Conservation (phyloP, 2,113 vertebrate species). For the Micronisus gabar region DNA sequence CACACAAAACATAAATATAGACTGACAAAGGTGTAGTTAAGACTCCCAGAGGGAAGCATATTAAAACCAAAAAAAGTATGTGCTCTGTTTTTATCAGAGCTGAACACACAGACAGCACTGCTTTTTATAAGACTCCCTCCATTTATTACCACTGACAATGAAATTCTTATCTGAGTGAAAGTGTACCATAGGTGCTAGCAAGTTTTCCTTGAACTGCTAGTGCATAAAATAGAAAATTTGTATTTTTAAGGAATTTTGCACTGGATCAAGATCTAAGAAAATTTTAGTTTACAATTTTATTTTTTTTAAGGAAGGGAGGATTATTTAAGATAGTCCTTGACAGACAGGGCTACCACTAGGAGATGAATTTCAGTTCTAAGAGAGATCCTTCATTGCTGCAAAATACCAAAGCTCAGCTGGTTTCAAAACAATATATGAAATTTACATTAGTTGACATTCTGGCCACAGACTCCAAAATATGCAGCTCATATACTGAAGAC, state of each 20-base stretch:
- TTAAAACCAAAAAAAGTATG: not conserved
- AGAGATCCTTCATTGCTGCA: not conserved
- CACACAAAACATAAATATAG: not conserved
- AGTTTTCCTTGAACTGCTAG: not conserved
- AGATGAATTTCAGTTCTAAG: not conserved
- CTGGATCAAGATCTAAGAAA: not conserved
- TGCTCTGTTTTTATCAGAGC: not conserved
- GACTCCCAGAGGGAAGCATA: not conserved
- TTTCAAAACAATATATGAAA: not conserved
- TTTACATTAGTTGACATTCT: not conserved
- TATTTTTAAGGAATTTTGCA: not conserved
- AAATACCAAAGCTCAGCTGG: not conserved
- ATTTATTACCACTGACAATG: not conserved
- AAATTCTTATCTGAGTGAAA: not conserved
- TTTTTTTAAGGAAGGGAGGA: not conserved
- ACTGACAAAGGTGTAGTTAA: not conserved
- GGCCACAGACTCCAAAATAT: not conserved
- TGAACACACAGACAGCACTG: not conserved
- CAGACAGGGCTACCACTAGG: not conserved
- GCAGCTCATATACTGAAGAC: not conserved
- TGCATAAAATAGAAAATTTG: not conserved
- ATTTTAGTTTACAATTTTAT: not conserved
- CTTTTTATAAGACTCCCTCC: not conserved
- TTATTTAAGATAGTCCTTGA: not conserved
- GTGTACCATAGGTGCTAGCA: not conserved